Evolutionary conservation across 2,888 invertebrate genomes (phyloP).

Genomic region (Pachymerium ferrugineum): DNA sequence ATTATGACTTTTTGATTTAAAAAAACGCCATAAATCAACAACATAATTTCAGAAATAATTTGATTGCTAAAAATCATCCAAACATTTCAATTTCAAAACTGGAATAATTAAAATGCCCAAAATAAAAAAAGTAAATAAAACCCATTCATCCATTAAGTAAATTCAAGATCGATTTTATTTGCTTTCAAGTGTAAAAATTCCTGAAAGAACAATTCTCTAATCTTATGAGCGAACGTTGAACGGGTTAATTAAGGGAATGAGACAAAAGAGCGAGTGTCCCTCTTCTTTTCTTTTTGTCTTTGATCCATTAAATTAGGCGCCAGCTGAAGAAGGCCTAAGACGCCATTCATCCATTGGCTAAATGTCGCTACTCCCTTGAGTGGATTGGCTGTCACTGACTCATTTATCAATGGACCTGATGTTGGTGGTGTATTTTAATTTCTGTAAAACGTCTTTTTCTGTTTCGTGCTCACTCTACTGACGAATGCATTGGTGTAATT

Average conservation of each 20-base stretch:
- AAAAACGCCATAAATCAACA: too few relatives aligned
- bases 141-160: too few relatives aligned
- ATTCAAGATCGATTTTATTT: too few relatives aligned
- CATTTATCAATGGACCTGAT: conserved; percentile 19
- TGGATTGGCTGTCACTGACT: conserved; percentile 25
- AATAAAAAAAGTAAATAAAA: too few relatives aligned
- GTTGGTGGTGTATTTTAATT: conserved; percentile 29
- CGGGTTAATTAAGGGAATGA: conserved; percentile 17
- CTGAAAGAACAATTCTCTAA: neutral
- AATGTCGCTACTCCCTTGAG: conserved; percentile 27
- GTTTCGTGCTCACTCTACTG: conserved; percentile 16
- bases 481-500: conserved; percentile 20
- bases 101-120: too few relatives aligned
- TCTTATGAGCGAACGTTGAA: neutral
- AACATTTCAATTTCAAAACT: too few relatives aligned
- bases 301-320: conserved; percentile 22
- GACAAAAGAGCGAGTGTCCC: neutral
- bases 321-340: conserved; percentile 23
- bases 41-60: too few relatives aligned
- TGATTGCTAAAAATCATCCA: too few relatives aligned
- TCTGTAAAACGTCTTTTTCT: conserved; percentile 30
- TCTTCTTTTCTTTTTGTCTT: conserved; percentile 9
- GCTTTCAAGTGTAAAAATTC: neutral
- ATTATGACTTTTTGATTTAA: too few relatives aligned
- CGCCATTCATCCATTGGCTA: conserved; percentile 27